phyloP scores from a whole-genome alignment of 1,140 invertebrate genomes.

The Dinothrombium tinctorium region DNA sequence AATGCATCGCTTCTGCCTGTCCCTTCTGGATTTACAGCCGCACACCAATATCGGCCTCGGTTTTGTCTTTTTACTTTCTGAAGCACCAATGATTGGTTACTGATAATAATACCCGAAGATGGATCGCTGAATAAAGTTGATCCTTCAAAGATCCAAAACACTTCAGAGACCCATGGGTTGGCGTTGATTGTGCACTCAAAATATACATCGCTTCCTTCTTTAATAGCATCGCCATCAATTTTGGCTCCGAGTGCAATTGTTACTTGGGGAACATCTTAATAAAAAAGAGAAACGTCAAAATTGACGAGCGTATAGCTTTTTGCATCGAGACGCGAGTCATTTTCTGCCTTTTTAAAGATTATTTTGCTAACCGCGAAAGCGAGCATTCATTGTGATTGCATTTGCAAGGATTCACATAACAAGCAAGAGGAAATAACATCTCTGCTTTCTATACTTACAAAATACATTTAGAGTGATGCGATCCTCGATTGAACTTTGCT shows the following conservation, averaged over 20 bases:
- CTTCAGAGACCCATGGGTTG: slow-evolving; percentile 51
- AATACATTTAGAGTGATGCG: slow-evolving; percentile 11
- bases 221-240: slow-evolving; percentile 3
- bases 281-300: neutral
- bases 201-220: slow-evolving; percentile 50
- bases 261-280: slow-evolving; percentile 12
- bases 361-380: neutral
- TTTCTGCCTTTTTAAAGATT: neutral
- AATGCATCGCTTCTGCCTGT: slow-evolving; percentile 57
- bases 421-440: no score
- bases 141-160: slow-evolving; percentile 49
- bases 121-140: slow-evolving; percentile 19
- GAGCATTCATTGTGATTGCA: neutral
- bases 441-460: slow-evolving; percentile 16
- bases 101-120: slow-evolving; percentile 53
- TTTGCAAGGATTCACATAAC: no score
- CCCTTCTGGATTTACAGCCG: slow-evolving; percentile 64
- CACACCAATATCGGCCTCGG: slow-evolving; percentile 42
- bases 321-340: neutral
- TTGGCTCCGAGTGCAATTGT: slow-evolving; percentile 8
- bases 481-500: slow-evolving; percentile 13
- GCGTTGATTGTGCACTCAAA: slow-evolving; percentile 66
- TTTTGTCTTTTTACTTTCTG: slow-evolving; percentile 18
- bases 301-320: neutral
- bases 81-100: slow-evolving; percentile 35